These are phyloP conservation scores for Manis pentadactyla DNA, from an alignment of 2,797 vertebrate genomes.

Conservation along the genomic window DNA sequence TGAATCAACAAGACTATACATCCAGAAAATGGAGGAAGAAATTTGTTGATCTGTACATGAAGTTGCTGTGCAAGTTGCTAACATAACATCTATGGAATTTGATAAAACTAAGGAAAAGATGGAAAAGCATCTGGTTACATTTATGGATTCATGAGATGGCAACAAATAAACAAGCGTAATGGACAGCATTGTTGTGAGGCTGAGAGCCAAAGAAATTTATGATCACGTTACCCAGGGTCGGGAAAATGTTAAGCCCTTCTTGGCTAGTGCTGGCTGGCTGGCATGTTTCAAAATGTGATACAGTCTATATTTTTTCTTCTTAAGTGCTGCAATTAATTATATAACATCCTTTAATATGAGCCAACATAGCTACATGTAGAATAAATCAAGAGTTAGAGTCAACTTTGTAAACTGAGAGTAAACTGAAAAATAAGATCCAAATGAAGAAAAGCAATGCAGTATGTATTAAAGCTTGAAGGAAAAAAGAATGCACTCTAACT, in stretches of 20 bases:
- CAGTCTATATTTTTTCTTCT: not conserved
- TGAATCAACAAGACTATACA: not conserved
- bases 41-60: not conserved
- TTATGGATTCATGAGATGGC: not conserved
- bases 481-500: not conserved
- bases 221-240: not conserved
- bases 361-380: not conserved
- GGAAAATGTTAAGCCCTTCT: not conserved
- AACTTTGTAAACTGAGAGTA: not conserved
- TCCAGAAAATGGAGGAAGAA: not conserved
- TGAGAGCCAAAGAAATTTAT: not conserved
- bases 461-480: not conserved
- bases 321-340: not conserved
- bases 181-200: too few relatives aligned
- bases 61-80: not conserved
- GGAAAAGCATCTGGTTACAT: not conserved
- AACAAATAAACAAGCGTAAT: not conserved
- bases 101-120: not conserved
- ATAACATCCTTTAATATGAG: not conserved
- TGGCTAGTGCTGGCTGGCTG: not conserved
- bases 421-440: conserved; percentile 21
- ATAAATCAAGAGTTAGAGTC: not conserved
- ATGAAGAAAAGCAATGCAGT: not conserved
- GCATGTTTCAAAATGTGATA: not conserved
- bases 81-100: rapidly evolving